Evolutionary conservation across 2,113 vertebrate species (phyloP), one percentile per base, ranked within the genome.

Genomic region (Podarcis muralis): DNA sequence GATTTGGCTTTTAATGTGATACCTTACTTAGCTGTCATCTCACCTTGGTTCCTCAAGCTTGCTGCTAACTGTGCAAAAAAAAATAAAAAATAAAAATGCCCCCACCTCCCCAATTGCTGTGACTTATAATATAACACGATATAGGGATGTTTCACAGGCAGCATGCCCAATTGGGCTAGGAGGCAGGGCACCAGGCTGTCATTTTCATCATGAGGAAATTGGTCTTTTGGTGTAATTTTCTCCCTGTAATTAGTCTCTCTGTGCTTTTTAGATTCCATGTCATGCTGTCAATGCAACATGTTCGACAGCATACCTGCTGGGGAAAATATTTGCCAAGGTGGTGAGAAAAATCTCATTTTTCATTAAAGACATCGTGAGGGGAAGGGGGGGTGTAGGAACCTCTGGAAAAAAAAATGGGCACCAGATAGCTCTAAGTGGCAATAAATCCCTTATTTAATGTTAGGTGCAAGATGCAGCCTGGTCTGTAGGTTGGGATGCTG

Each of bases 201-300:
- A 97, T 93, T 95, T 95, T 83, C 93, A 83, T 96, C 94, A 95
- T 84, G 65, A 85, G 91, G 90, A 95, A 94, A 94, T 84, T 40
- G 95, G 94, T 90, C 93, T 93, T 95, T 93, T 78, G 91, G 95
- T 93, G 94, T 92, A 59, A 91, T 96, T 96, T 96, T 95, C 94
- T 92, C 91, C 90, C 95, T 89, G 92, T 98, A 97, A 98, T 98
- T 97, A 97, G 97, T 97, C 96, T 98, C 97, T 95, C 96, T 95
- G 96, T 96, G 97, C 95, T 95, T 97, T 96, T 96, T 93, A 96
- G 94, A 75, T 93, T 95, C 87, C 11, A 89, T 95, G 96, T 96
- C 96, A 93, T 94, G 96, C 94, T 93, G 97, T 90, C 96, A 97
- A 90, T 93, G 96, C 95, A 96, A 93, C 96, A 82, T 93, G 96